phyloP scores from a whole-genome alignment of 2,888 invertebrate species.

The Cenopis cana region DNA sequence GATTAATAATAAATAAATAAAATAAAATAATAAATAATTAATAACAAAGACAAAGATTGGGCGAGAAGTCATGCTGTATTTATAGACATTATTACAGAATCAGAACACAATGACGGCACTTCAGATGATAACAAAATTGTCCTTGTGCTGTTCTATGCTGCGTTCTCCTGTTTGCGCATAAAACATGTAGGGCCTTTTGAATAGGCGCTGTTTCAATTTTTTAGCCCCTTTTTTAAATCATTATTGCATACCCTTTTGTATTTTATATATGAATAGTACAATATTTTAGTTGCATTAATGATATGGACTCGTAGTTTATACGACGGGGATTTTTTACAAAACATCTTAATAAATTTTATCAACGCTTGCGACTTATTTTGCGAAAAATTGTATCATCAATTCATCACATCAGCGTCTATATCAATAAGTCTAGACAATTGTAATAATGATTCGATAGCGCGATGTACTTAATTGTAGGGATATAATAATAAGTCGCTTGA shows the following conservation, averaged over 20 bases:
- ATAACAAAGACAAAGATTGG: too few species aligned
- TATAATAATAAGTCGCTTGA: slow-evolving; percentile 5
- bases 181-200: slow-evolving; percentile 18
- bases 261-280: neutral
- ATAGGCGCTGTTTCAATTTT: slow-evolving; percentile 18
- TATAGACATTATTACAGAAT: slow-evolving; percentile 8
- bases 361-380: slow-evolving; percentile 18
- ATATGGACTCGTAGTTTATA: slow-evolving; percentile 30
- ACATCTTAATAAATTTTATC: slow-evolving; percentile 47
- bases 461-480: neutral
- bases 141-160: neutral
- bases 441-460: neutral
- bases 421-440: too few species aligned
- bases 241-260: neutral
- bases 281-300: neutral
- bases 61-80: neutral
- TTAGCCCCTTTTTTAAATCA: neutral
- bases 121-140: slow-evolving; percentile 13
- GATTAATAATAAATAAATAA: slow-evolving; percentile 9
- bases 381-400: slow-evolving; percentile 33
- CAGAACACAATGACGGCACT: slow-evolving; percentile 1
- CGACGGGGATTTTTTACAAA: slow-evolving; percentile 32
- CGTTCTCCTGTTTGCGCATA: slow-evolving; percentile 1
- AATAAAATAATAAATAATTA: too few species aligned
- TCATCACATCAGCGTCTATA: too few species aligned